phyloP scores from a whole-genome alignment of 2,888 invertebrate genomes.

The Drosophila nigritarsus region DNA sequence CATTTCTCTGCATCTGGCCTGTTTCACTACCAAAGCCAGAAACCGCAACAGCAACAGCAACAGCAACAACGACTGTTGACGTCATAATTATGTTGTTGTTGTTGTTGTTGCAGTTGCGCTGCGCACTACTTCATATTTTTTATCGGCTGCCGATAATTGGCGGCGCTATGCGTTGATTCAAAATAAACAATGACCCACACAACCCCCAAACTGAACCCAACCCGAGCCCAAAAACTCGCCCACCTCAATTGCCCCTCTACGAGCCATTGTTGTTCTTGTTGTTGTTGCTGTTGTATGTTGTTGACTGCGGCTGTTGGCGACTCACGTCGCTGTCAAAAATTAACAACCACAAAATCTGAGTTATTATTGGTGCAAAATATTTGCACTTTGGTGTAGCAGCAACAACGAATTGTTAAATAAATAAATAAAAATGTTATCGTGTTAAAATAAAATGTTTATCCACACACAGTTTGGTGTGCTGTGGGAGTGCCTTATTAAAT shows the following conservation, averaged over 20 bases:
- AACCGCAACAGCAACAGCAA: slow-evolving; percentile 45
- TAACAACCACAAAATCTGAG: slow-evolving; percentile 76
- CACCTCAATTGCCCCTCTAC: slow-evolving; percentile 10
- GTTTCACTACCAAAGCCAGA: slow-evolving; percentile 27
- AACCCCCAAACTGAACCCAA: slow-evolving; percentile 27
- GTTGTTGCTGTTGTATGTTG: slow-evolving; percentile 42
- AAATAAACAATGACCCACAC: slow-evolving; percentile 68
- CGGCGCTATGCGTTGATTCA: slow-evolving; percentile 66
- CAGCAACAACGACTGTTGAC: slow-evolving; percentile 50
- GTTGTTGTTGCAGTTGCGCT: slow-evolving; percentile 15
- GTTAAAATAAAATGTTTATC: slow-evolving; percentile 20
- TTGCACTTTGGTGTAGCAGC: slow-evolving; percentile 41
- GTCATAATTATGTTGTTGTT: slow-evolving; percentile 60
- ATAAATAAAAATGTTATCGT: slow-evolving; percentile 29
- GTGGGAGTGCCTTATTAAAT: background rate
- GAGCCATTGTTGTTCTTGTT: slow-evolving; percentile 27
- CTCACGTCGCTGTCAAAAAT: slow-evolving; percentile 72
- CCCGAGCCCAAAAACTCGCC: slow-evolving; percentile 2
- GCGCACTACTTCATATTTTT: slow-evolving; percentile 55
- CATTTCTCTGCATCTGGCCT: slow-evolving; percentile 60
- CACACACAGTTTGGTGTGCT: background rate
- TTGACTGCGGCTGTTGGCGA: slow-evolving; percentile 67
- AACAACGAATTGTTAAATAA: slow-evolving; percentile 26
- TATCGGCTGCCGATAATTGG: slow-evolving; percentile 70
- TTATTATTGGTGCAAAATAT: slow-evolving; percentile 69